Base-by-base conservation (phyloP, 2,113 vertebrate species). In the Rafetus swinhoei region DNA sequence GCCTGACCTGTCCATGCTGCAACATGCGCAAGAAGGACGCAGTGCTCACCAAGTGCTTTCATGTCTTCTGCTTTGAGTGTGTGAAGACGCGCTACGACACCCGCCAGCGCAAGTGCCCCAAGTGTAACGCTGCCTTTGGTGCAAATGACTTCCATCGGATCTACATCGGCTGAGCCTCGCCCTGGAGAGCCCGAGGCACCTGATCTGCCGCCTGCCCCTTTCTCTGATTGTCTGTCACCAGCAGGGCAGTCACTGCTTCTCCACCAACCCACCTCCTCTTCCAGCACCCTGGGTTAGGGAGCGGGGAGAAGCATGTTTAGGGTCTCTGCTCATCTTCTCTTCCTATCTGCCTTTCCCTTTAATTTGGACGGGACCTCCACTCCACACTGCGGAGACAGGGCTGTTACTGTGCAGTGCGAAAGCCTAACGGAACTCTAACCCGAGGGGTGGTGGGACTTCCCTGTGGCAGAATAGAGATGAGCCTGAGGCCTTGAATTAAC, bases 101-200 rank as follows among this genome's bases (percentile, higher is more conserved):
- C 0, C 98, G 99, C 39, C 99, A 99, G 97, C 99, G 99, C 95
- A 99, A 99, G 87, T 99, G 99, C 95, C 99, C 99, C 81, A 99
- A 99, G 96, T 99, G 99, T 97, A 99, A 99, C 2, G 99, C 99
- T 1, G 99, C 99, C 35, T 99, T 99, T 5, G 99, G 99, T 29
- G 99, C 99, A 79, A 99, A 99, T 1, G 99, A 99, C 97, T 99
- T 99, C 97, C 99, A 99, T 72, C 99, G 99, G 90, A 99, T 99
- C 96, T 99, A 99, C 98, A 99, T 99, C 0, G 99, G 99, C 79
- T 99, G 98, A 98, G n/a, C 27, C 45, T 11, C 39, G 39, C n/a
- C 8, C 4, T 52, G 53, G 22, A 74, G 77, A 50, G 85, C 55
- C 85, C 69, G 88, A 88, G 56, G 74, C 86, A 52, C 81, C 3